Percentiles rank a stretch among this genome's conserved stretches.
Evolutionary conservation across 2,113 vertebrate species (phyloP).

Genomic region (Calyptomena viridis): DNA sequence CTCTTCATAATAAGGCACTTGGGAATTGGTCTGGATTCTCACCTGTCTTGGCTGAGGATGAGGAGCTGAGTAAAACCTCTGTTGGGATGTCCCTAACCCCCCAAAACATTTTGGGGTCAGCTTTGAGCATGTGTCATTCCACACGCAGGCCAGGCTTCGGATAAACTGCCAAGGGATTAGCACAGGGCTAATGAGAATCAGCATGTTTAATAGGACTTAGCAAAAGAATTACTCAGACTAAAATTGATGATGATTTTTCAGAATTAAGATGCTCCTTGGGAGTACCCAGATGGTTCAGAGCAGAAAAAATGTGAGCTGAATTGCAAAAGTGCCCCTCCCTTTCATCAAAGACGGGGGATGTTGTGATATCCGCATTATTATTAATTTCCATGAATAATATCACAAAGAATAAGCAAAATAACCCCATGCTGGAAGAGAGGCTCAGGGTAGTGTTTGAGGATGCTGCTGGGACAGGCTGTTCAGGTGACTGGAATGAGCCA

Average conservation of each 20-base stretch:
- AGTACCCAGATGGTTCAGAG: neutral
- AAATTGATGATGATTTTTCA: neutral
- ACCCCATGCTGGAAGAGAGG: neutral
- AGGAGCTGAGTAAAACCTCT: fast-evolving
- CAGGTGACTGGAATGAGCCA: neutral
- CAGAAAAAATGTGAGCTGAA: neutral
- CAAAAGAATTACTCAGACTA: neutral
- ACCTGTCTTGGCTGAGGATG: neutral
- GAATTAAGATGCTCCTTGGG: neutral
- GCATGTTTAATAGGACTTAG: neutral
- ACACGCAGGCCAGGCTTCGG: fast-evolving
- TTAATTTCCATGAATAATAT: neutral
- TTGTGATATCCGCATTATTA: neutral
- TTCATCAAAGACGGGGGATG: neutral
- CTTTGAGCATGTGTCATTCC: neutral
- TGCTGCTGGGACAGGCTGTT: neutral
- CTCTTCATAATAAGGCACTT: fast-evolving
- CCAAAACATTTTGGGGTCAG: fast-evolving
- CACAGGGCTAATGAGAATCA: neutral
- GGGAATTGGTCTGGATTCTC: neutral
- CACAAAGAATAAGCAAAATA: neutral
- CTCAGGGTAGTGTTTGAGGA: fast-evolving
- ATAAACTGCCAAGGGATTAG: neutral
- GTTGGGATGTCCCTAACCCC: fast-evolving
- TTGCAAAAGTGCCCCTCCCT: neutral